phyloP scores from a whole-genome alignment of 2,888 invertebrate genomes.

The Standfussiana lucernea region DNA sequence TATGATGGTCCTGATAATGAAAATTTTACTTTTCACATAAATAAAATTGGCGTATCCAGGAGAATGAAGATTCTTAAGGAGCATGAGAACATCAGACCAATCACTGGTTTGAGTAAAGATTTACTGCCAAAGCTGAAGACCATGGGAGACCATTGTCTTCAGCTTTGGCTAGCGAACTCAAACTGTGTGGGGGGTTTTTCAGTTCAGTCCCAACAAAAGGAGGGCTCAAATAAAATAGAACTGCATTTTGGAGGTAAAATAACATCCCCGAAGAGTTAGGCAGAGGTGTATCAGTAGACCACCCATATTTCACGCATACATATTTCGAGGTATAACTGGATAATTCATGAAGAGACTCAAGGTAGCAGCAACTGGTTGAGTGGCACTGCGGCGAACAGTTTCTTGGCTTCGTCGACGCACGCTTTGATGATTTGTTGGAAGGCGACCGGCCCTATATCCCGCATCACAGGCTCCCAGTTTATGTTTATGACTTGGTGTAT shows the following conservation, averaged over 20 bases:
- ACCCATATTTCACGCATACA: not conserved
- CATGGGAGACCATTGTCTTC: too few relatives aligned
- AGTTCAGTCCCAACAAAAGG: not conserved
- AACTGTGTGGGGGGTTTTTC: not conserved
- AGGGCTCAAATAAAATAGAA: not conserved
- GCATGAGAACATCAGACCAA: not conserved
- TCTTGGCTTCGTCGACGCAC: slow-evolving; percentile 86
- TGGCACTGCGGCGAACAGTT: slow-evolving; percentile 85
- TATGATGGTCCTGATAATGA: not conserved
- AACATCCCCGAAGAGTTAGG: not conserved
- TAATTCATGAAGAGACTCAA: slow-evolving; percentile 55
- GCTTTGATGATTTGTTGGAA: slow-evolving; percentile 87
- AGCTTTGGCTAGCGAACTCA: too few relatives aligned
- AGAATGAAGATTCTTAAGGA: not conserved
- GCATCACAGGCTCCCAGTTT: slow-evolving; percentile 88
- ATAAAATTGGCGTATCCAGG: too few relatives aligned
- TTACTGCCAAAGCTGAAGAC: not conserved
- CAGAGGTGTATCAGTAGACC: not conserved
- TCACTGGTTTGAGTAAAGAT: slow-evolving; percentile 1
- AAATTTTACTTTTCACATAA: not conserved
- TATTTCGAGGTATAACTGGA: slow-evolving; percentile 24
- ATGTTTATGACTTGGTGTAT: slow-evolving; percentile 85
- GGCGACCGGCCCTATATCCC: slow-evolving; percentile 86
- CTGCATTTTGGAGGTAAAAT: not conserved
- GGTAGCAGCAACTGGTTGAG: slow-evolving; percentile 78